These are phyloP conservation scores for Meliscaeva auricollis DNA, from an alignment of 2,888 invertebrate genomes.

Conservation along the genomic window DNA sequence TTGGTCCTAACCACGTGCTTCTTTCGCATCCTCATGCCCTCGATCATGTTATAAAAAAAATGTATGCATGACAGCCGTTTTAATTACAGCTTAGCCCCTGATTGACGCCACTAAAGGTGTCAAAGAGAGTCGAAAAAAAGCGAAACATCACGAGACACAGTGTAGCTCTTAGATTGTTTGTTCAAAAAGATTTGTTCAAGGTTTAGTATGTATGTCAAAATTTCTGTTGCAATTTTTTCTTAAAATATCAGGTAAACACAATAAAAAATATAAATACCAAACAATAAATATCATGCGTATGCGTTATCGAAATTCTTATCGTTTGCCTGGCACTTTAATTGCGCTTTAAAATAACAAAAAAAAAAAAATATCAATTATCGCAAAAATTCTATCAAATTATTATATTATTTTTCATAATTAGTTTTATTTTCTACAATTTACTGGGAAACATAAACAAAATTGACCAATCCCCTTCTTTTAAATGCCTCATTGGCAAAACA, in stretches of 20 bases:
- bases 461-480: not conserved
- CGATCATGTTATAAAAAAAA: too few relatives aligned
- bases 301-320: constrained; percentile 8
- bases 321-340: not conserved
- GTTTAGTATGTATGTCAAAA: not conserved
- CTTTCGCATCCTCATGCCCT: too few relatives aligned
- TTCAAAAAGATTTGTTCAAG: too few relatives aligned
- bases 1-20: too few relatives aligned
- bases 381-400: not conserved
- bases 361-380: not conserved
- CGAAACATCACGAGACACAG: too few relatives aligned
- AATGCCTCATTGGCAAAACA: not conserved
- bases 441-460: not conserved
- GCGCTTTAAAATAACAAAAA: not conserved
- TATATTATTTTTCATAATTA: not conserved
- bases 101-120: too few relatives aligned
- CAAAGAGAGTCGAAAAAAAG: too few relatives aligned
- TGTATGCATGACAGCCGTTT: too few relatives aligned
- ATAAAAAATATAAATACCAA: not conserved
- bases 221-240: not conserved
- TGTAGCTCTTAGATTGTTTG: too few relatives aligned
- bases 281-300: constrained; percentile 12
- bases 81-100: too few relatives aligned
- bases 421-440: not conserved
- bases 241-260: not conserved